These are phyloP conservation scores for Tetranychus cinnabarinus DNA, from an alignment of 1,140 invertebrate genomes.

Conservation along the genomic window DNA sequence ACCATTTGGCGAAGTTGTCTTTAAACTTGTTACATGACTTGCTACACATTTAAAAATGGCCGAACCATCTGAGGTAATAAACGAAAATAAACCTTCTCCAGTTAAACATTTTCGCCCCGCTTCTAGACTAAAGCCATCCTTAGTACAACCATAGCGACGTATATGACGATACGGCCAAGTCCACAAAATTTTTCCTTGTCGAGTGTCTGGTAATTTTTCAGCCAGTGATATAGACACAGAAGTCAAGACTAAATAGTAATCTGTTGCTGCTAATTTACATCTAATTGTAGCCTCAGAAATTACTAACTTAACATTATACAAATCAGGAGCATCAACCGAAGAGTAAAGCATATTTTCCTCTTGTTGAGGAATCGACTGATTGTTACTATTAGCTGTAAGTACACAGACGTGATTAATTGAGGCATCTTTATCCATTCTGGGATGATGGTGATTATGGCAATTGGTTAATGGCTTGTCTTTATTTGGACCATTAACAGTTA, in stretches of 20 bases:
- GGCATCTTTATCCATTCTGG: background rate
- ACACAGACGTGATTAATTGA: background rate
- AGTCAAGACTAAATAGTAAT: conserved; percentile 45
- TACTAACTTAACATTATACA: conserved; percentile 45
- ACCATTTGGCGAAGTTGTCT: background rate
- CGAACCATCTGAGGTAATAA: conserved; percentile 26
- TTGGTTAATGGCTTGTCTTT: background rate
- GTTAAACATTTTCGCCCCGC: conserved; percentile 65
- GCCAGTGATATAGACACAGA: conserved; percentile 42
- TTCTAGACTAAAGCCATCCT: conserved; percentile 63
- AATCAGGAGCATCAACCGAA: conserved; percentile 26
- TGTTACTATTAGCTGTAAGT: background rate
- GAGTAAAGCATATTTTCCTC: conserved; percentile 68
- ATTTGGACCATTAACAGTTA: background rate
- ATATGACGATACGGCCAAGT: conserved; percentile 72
- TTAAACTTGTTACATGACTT: conserved; percentile 11
- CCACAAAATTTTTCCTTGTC: conserved; percentile 27
- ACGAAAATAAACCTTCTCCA: conserved; percentile 54
- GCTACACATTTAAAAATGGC: conserved; percentile 13
- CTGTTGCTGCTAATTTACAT: conserved; percentile 36
- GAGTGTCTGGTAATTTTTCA: conserved; percentile 25
- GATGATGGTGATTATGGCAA: background rate
- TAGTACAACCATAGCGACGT: conserved; percentile 50
- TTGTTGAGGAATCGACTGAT: conserved; percentile 27
- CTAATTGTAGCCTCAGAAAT: conserved; percentile 47